phyloP scores from a whole-genome alignment of 1,140 invertebrate species.

The Eriosoma lanigerum region DNA sequence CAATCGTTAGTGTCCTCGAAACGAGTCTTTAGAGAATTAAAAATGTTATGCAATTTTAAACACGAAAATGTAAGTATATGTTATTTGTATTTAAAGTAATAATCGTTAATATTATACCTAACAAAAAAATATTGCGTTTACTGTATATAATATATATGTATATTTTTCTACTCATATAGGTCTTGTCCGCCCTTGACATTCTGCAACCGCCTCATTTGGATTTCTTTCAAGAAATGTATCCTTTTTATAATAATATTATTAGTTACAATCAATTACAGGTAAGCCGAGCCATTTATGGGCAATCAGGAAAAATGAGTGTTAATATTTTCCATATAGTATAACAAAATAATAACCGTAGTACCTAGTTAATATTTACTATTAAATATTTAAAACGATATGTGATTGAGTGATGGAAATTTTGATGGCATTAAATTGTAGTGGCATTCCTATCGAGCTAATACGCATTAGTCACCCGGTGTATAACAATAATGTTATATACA shows the following conservation, averaged over 20 bases:
- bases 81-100: neutral
- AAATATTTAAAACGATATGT: neutral
- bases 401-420: conserved; percentile 16
- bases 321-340: neutral
- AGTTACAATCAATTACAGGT: neutral
- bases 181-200: conserved; percentile 92
- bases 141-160: neutral
- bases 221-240: conserved; percentile 99
- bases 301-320: conserved; percentile 24
- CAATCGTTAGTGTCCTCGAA: conserved; percentile 98
- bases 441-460: conserved; percentile 47
- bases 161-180: conserved; percentile 66
- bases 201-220: conserved; percentile 95
- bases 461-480: conserved; percentile 43
- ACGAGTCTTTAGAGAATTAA: conserved; percentile 96
- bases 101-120: neutral
- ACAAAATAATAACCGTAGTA: neutral
- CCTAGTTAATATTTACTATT: no score
- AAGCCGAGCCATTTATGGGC: neutral
- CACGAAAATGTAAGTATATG: conserved; percentile 92
- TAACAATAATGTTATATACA: conserved; percentile 26
- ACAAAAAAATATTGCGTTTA: neutral
- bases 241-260: conserved; percentile 64
- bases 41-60: conserved; percentile 99
- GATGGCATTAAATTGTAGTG: conserved; percentile 21